Evolutionary conservation across 1,140 invertebrate species (phyloP).

Genomic region (Ceratina calcarata): DNA sequence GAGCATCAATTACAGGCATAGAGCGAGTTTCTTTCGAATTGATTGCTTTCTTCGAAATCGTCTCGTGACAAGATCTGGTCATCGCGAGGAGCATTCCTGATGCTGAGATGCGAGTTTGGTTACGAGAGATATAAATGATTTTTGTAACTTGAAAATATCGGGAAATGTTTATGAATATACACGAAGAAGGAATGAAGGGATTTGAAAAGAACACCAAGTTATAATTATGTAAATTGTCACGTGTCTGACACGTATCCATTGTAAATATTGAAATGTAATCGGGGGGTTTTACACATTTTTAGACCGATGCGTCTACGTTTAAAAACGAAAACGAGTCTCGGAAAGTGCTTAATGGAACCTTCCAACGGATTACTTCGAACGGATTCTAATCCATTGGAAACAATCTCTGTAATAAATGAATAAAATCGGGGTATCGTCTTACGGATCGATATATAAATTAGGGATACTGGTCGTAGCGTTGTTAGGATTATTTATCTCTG

Average conservation of each 20-base stretch:
- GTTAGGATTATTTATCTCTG: constrained; percentile 65
- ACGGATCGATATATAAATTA: constrained; percentile 59
- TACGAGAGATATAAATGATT: no score
- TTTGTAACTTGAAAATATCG: neutral
- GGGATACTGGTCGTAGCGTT: constrained; percentile 63
- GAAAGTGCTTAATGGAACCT: neutral
- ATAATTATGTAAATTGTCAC: constrained; percentile 50
- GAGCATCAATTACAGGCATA: no score
- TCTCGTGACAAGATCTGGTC: no score
- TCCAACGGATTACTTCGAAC: constrained; percentile 31
- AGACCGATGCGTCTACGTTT: constrained; percentile 48
- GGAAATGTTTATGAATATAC: constrained; percentile 2
- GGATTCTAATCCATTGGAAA: constrained; percentile 23
- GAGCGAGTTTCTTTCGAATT: no score
- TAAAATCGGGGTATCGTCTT: constrained; percentile 53
- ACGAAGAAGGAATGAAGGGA: neutral
- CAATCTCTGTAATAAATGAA: constrained; percentile 46
- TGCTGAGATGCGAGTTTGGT: no score
- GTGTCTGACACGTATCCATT: constrained; percentile 42
- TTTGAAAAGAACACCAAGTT: constrained; percentile 53
- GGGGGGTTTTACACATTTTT: constrained; percentile 58
- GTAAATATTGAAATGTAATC: constrained; percentile 58
- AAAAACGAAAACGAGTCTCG: constrained; percentile 9
- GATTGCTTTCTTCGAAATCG: no score
- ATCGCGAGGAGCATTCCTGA: no score